These are phyloP conservation scores for Anodontia alba DNA, from an alignment of 2,888 invertebrate genomes.

Conservation along the genomic window DNA sequence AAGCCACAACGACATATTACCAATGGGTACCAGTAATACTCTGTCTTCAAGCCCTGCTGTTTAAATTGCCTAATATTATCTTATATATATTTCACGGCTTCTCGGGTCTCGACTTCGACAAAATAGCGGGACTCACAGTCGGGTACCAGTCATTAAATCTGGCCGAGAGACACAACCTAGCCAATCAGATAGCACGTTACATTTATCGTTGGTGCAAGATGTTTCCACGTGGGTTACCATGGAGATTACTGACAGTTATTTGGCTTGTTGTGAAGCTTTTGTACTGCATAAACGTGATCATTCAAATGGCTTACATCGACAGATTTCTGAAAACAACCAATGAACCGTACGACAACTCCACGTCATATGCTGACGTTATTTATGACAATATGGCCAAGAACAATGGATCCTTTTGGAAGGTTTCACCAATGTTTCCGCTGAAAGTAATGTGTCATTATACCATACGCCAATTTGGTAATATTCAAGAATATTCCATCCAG, in stretches of 20 bases:
- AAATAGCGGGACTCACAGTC: constrained; percentile 41
- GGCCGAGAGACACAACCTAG: constrained; percentile 39
- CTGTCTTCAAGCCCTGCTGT: constrained; percentile 52
- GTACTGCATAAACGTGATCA: constrained; percentile 45
- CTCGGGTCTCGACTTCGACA: constrained; percentile 51
- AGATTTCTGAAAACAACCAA: constrained; percentile 31
- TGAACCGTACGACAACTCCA: constrained; percentile 39
- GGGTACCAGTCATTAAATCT: constrained; percentile 41
- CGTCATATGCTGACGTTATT: constrained; percentile 55
- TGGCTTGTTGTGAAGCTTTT: constrained; percentile 51
- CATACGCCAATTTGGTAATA: constrained; percentile 12
- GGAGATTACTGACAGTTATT: constrained; percentile 47
- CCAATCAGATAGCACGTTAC: constrained; percentile 49
- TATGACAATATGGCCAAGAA: constrained; percentile 35
- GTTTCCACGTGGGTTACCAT: constrained; percentile 33
- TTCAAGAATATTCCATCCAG: constrained; percentile 28
- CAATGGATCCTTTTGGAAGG: constrained; percentile 38
- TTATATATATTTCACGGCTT: constrained; percentile 47
- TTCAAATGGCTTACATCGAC: constrained; percentile 42
- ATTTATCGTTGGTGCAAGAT: constrained; percentile 49
- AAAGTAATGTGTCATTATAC: constrained; percentile 39
- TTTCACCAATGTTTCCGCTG: constrained; percentile 33
- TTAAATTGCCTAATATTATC: constrained; percentile 56
- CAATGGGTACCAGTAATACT: constrained; percentile 56
- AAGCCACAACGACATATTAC: constrained; percentile 19